Evolutionary conservation across 2,888 invertebrate genomes (phyloP).

Genomic region (Acanthosepion esculentum): DNA sequence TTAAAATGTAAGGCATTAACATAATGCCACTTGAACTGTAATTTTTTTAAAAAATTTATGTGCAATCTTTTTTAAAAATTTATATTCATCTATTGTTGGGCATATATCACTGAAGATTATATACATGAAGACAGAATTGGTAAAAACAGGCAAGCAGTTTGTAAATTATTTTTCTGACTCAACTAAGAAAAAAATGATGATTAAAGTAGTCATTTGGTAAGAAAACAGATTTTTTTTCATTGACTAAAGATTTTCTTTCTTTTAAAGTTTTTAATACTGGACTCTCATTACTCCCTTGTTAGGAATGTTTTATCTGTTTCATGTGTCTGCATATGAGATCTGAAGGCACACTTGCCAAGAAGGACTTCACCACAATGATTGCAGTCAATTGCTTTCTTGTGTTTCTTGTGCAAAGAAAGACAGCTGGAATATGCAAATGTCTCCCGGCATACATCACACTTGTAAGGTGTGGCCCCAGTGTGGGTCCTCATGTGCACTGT

Average conservation of each 20-base stretch:
- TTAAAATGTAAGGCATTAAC: too few relatives aligned
- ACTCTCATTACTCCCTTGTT: not conserved
- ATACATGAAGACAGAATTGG: not conserved
- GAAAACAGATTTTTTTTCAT: not conserved
- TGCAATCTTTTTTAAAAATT: not conserved
- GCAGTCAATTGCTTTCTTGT: not conserved
- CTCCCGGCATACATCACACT: not conserved
- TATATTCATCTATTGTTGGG: not conserved
- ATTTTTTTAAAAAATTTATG: not conserved
- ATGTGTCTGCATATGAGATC: slow-evolving; percentile 36
- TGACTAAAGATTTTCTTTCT: not conserved
- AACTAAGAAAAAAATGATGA: not conserved
- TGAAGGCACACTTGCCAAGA: slow-evolving; percentile 38
- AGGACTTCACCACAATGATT: slow-evolving; percentile 10
- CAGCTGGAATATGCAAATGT: not conserved
- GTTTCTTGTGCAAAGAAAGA: not conserved
- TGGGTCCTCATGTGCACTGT: slow-evolving; percentile 73
- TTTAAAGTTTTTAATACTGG: not conserved
- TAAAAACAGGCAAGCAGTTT: not conserved
- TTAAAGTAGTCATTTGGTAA: not conserved
- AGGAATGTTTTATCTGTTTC: not conserved
- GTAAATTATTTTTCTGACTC: not conserved
- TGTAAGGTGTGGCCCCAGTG: slow-evolving; percentile 53
- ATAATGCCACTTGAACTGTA: not conserved
- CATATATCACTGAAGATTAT: not conserved